Percentiles rank a stretch among this genome's conserved stretches.
phyloP scores from a whole-genome alignment of 2,888 invertebrate genomes.

The Cheilosia pagana region DNA sequence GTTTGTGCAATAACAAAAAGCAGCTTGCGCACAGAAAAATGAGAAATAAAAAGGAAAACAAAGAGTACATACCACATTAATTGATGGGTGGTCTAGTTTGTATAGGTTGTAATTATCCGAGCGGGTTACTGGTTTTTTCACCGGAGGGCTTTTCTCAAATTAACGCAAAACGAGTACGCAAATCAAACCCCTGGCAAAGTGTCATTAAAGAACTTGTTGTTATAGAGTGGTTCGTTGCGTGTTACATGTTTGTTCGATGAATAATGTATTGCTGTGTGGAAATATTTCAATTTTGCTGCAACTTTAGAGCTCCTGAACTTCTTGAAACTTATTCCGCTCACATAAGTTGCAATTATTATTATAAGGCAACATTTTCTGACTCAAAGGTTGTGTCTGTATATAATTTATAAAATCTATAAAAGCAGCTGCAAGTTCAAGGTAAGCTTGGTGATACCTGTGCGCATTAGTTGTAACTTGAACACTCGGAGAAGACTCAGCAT shows the following conservation, averaged over 20 bases:
- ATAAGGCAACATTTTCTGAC: no score
- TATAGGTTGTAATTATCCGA: slow-evolving; percentile 42
- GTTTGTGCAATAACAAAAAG: slow-evolving; percentile 19
- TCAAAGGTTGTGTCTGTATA: no score
- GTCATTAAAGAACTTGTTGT: background rate
- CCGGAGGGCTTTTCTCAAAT: background rate
- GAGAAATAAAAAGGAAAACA: background rate
- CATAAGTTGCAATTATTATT: no score
- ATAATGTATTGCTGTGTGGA: background rate
- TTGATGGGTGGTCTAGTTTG: slow-evolving; percentile 61
- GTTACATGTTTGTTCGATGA: slow-evolving; percentile 1
- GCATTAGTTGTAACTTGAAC: no score
- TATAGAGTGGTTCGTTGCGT: background rate
- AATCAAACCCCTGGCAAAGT: no score
- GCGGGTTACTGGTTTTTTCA: background rate
- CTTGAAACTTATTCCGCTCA: no score
- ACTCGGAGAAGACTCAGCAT: no score
- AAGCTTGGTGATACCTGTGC: no score
- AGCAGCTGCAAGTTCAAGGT: no score
- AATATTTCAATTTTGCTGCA: slow-evolving; percentile 9
- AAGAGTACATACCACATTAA: slow-evolving; percentile 35
- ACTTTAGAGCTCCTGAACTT: background rate
- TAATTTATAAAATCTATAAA: no score
- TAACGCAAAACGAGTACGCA: background rate
- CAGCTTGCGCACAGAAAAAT: slow-evolving; percentile 8